Evolutionary conservation across 2,113 vertebrate species (phyloP).

Genomic region (Oncorhynchus keta): DNA sequence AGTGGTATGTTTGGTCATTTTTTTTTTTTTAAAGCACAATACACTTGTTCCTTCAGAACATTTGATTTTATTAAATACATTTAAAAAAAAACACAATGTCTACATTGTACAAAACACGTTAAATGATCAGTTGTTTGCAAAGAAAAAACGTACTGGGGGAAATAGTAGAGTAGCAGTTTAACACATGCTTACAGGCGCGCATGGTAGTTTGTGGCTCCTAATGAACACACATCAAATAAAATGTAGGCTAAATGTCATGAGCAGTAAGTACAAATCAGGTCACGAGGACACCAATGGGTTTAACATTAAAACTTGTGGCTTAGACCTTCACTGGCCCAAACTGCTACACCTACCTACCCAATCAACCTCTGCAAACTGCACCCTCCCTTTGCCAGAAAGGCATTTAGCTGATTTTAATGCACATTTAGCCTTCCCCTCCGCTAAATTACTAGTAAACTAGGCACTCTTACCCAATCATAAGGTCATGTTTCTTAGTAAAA

Average conservation of each 20-base stretch:
- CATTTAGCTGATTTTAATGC: background rate
- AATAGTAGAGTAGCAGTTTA: too few species aligned
- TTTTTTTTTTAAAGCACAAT: background rate
- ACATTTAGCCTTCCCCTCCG: background rate
- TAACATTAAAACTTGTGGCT: constrained; percentile 22
- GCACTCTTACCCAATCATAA: constrained; percentile 17
- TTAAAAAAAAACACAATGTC: constrained; percentile 29
- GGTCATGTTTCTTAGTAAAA: background rate
- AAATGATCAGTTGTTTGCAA: constrained; percentile 24
- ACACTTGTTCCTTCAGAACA: constrained; percentile 27
- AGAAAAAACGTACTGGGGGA: constrained; percentile 2
- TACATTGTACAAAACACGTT: constrained; percentile 59
- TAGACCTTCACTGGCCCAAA: constrained; percentile 14
- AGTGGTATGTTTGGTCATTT: too few species aligned
- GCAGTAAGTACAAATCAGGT: constrained; percentile 1
- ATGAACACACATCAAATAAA: background rate
- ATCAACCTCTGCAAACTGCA: background rate
- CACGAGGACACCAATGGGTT: background rate
- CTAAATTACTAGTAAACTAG: constrained; percentile 23
- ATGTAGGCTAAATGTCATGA: background rate
- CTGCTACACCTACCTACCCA: constrained; percentile 7
- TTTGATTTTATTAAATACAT: constrained; percentile 59
- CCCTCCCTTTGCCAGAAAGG: background rate
- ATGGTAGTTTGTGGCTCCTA: background rate
- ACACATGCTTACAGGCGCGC: background rate